Evolutionary conservation across 2,888 invertebrate genomes (phyloP).

Genomic region (Ophion costatus): DNA sequence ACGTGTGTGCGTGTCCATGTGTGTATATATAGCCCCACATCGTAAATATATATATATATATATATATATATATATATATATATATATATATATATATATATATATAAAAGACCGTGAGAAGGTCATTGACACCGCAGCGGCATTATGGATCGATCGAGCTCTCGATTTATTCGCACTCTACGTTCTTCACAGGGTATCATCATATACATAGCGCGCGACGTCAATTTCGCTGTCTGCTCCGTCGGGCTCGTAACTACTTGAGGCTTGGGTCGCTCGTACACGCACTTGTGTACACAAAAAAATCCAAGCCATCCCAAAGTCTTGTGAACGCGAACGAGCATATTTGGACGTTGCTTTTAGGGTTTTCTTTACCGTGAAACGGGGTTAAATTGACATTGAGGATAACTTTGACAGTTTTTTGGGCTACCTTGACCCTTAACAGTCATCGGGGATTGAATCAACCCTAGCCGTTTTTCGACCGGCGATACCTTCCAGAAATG

Average conservation of each 20-base stretch:
- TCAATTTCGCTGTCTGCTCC: slow-evolving; percentile 34
- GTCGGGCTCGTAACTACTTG: neutral
- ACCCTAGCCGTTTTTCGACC: no score
- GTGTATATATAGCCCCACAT: neutral
- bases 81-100: neutral
- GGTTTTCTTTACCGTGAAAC: neutral
- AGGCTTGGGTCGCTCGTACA: neutral
- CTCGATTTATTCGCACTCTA: slow-evolving; percentile 73
- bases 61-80: slow-evolving; percentile 2
- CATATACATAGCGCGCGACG: slow-evolving; percentile 12
- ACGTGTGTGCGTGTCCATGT: neutral
- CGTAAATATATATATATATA: slow-evolving; percentile 10
- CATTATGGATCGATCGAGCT: slow-evolving; percentile 71
- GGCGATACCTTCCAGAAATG: no score
- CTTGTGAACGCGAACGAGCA: neutral
- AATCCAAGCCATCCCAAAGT: neutral
- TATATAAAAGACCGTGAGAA: slow-evolving; percentile 29
- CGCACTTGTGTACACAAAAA: neutral
- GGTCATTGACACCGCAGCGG: slow-evolving; percentile 73
- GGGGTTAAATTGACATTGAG: no score
- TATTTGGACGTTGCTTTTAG: neutral
- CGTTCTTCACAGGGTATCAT: slow-evolving; percentile 16
- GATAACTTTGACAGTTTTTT: no score
- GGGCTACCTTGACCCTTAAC: no score
- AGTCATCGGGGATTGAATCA: no score